Conservation (phyloP, 2,888 invertebrate species). For the Drosophila prostipennis region DNA sequence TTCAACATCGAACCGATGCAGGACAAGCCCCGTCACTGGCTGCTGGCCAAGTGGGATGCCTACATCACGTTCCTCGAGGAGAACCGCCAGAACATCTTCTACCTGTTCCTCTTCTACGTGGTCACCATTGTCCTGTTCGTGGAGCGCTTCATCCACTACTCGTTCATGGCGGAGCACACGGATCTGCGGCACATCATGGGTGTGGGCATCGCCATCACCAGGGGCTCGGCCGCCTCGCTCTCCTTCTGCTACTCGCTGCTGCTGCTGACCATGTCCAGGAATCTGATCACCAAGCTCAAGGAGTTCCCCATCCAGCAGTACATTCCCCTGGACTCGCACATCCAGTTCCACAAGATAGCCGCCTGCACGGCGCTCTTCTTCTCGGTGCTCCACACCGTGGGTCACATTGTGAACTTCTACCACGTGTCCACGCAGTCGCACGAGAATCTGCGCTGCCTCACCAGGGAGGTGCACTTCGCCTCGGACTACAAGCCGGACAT, state of each 20-base stretch:
- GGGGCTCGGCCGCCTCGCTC: conserved; percentile 96
- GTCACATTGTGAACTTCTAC: conserved; percentile 98
- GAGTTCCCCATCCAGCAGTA: conserved; percentile 97
- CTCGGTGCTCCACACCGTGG: conserved; percentile 95
- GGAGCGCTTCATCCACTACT: conserved; percentile 97
- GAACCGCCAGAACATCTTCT: conserved; percentile 97
- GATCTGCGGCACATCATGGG: conserved; percentile 98
- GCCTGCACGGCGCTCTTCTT: conserved; percentile 97
- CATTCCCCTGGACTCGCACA: conserved; percentile 96
- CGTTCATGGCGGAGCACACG: conserved; percentile 97
- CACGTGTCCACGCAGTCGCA: conserved; percentile 98
- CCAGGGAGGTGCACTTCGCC: conserved; percentile 96
- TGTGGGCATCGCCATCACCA: conserved; percentile 96
- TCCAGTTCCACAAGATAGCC: conserved; percentile 98
- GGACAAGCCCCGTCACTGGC: conserved; percentile 89
- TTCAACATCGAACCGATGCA: conserved; percentile 94
- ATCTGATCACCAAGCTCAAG: conserved; percentile 95
- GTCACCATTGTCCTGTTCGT: conserved; percentile 96
- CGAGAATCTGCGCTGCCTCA: conserved; percentile 95
- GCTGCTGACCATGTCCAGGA: conserved; percentile 95
- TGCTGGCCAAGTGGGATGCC: conserved; percentile 92
- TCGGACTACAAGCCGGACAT: conserved; percentile 97
- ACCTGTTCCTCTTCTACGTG: conserved; percentile 97
- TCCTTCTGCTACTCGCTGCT: conserved; percentile 97
- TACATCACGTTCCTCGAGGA: conserved; percentile 96